A percentile compares a stretch with the other conserved stretches of the same genome.
phyloP scores from a whole-genome alignment of 2,888 invertebrate species.

The Chrysolina oricalcia region DNA sequence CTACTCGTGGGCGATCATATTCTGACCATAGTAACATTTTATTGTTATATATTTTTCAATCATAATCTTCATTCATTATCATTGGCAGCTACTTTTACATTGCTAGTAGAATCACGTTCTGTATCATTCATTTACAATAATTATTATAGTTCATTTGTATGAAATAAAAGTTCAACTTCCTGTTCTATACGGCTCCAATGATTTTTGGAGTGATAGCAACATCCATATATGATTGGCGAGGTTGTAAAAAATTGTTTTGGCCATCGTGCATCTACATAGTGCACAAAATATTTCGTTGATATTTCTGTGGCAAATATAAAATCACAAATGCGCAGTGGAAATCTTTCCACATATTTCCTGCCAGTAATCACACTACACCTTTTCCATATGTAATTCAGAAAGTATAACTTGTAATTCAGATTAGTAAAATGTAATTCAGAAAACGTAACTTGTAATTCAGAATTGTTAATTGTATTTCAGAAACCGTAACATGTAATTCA shows the following conservation, averaged over 20 bases:
- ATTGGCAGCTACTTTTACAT: neutral
- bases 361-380: too few species aligned
- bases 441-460: too few species aligned
- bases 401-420: too few species aligned
- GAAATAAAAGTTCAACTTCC: neutral
- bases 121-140: neutral
- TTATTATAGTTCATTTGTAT: constrained; percentile 4
- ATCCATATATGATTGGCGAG: neutral
- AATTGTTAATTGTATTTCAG: too few species aligned
- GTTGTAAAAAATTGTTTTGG: neutral
- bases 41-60: neutral
- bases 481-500: too few species aligned
- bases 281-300: too few species aligned
- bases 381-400: too few species aligned
- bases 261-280: too few species aligned
- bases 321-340: too few species aligned
- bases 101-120: constrained; percentile 5
- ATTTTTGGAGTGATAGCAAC: neutral
- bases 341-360: too few species aligned
- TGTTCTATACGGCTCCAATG: neutral
- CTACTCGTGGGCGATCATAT: neutral
- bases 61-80: neutral
- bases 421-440: too few species aligned
- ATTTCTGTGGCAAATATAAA: too few species aligned
- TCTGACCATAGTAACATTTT: neutral